These are phyloP conservation scores for Crenichthys baileyi DNA, from an alignment of 2,797 vertebrate species.

Conservation along the genomic window DNA sequence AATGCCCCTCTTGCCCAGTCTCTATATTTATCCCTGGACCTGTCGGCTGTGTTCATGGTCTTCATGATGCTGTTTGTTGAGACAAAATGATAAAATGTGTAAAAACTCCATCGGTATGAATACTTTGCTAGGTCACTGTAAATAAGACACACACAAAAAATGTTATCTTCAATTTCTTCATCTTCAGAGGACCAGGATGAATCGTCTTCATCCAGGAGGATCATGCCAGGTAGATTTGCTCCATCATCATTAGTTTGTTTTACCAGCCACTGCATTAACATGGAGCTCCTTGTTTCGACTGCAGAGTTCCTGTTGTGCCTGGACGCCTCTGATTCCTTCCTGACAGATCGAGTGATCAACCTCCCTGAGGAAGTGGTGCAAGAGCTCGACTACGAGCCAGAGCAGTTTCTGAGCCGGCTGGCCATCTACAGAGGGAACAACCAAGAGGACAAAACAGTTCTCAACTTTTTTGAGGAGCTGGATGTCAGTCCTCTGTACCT, in stretches of 20 bases:
- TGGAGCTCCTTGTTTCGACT: background rate
- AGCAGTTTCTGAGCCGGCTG: constrained; percentile 80
- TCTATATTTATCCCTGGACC: no score
- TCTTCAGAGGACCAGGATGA: constrained; percentile 77
- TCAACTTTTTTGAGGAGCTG: constrained; percentile 89
- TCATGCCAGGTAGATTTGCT: constrained; percentile 80
- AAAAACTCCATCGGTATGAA: background rate
- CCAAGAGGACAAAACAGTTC: constrained; percentile 80
- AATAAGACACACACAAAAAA: background rate
- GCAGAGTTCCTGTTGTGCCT: constrained; percentile 88
- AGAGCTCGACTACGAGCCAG: constrained; percentile 83
- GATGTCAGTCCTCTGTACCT: constrained; percentile 82
- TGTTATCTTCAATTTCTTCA: constrained; percentile 26
- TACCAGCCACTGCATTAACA: background rate
- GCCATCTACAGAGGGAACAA: constrained; percentile 80
- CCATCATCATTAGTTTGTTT: background rate
- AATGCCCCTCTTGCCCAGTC: no score
- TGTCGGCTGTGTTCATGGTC: background rate
- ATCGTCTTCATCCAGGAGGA: constrained; percentile 61
- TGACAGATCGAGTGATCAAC: constrained; percentile 88
- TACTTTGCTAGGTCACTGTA: background rate
- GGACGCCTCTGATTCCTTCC: constrained; percentile 85
- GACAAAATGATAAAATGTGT: background rate
- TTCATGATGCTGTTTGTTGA: background rate
- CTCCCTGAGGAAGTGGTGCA: constrained; percentile 84